Evolutionary conservation across 2,888 invertebrate genomes (phyloP).

Genomic region (Drosophila sordidula): DNA sequence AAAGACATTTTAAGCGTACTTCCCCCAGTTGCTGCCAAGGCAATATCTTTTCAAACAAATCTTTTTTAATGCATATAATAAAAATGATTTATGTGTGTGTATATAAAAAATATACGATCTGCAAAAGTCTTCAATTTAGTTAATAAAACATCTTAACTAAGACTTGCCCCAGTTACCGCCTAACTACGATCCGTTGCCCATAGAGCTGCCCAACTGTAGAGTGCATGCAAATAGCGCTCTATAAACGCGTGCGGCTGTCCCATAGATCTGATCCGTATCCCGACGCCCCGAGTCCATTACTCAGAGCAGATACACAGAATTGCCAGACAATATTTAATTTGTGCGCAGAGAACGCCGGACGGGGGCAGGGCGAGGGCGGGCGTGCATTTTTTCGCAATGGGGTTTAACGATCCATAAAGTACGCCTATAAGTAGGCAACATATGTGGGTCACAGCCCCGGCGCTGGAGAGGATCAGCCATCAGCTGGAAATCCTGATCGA

Average conservation of each 20-base stretch:
- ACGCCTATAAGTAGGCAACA: slow-evolving; percentile 64
- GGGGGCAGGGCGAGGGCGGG: background rate
- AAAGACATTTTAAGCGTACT: no score
- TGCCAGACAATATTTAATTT: slow-evolving; percentile 57
- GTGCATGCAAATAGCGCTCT: slow-evolving; percentile 38
- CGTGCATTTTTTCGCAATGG: background rate
- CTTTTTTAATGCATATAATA: no score
- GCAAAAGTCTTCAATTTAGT: no score
- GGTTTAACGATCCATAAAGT: background rate
- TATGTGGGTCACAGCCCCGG: slow-evolving; percentile 6
- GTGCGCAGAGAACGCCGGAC: slow-evolving; percentile 25
- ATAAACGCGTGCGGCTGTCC: slow-evolving; percentile 43
- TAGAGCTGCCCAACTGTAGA: slow-evolving; percentile 27
- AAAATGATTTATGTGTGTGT: no score
- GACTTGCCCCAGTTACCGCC: no score
- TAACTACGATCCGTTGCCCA: background rate
- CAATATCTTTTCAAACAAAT: no score
- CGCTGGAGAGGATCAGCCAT: slow-evolving; percentile 4
- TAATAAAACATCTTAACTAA: no score
- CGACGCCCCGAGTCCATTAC: slow-evolving; percentile 4
- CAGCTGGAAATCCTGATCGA: background rate
- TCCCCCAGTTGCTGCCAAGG: no score
- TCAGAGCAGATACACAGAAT: no score
- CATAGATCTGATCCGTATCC: slow-evolving; percentile 47
- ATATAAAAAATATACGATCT: no score